Base-by-base conservation (phyloP, 2,797 vertebrate species). In the Neosilurus mollespiculum region DNA sequence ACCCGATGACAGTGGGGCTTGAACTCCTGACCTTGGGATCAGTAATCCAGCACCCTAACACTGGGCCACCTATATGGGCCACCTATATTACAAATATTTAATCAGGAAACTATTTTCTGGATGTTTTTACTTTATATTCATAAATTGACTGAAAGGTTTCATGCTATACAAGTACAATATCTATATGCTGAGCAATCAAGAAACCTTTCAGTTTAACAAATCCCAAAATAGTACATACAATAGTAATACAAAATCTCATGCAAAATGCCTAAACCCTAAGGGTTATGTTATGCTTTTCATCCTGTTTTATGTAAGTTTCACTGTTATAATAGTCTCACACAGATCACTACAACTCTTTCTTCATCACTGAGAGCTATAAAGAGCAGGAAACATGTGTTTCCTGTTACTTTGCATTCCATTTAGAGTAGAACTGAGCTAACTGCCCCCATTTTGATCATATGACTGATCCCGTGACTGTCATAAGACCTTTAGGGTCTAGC, bases 391-490 rank as follows among this genome's bases (percentile, higher is more conserved):
- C 90, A 90, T 90, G 88, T 90, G 90, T 83, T 93, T 90, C 89
- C 86, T 62, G n/a, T 90, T 88, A 79, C 12, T 43, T 37, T 20
- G 26, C 69, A 67, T 34, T 5, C 83, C 51, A 54, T 30, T 67
- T 61, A 82, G 66, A 80, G 53, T 65, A 69, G n/a, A 54, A 3
- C 67, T 15, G 70, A 24, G 84, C 87, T 90, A 90, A 83, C n/a
- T 88, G 89, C 30, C 85, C 84, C 56, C 82, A 77, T 86, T 87
- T 2, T 30, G 1, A 69, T 91, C 92, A 91, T 64, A 54, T 90
- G 92, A 93, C 83, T 20, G 82, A 84, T 92, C 92, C 85, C 92
- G 90, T 93, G 88, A 80, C 51, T 81, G 61, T 92, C 91, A 92
- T 71, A 61, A 72, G 92, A 87, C 14, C 53, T 53, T 26, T 65